phyloP scores from a whole-genome alignment of 2,888 invertebrate genomes.

The Xestia rhomboidea region DNA sequence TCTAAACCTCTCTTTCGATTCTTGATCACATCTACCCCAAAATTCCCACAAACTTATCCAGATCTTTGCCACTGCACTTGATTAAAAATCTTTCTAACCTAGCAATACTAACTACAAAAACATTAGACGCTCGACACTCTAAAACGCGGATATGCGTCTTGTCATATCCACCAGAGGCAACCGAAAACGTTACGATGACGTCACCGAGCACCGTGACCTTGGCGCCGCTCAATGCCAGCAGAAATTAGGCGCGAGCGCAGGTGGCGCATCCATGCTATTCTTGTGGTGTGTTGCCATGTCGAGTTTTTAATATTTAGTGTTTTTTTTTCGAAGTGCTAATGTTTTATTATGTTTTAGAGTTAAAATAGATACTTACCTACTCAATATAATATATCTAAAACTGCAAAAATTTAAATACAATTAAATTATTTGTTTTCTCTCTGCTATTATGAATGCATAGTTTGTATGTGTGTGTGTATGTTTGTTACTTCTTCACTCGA shows the following conservation, averaged over 20 bases:
- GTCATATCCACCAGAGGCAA: conserved; percentile 65
- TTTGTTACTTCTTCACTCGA: neutral
- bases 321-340: neutral
- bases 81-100: neutral
- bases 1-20: neutral
- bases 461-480: neutral
- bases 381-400: neutral
- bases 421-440: neutral
- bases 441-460: neutral
- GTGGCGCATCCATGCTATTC: conserved; percentile 75
- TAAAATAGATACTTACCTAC: neutral
- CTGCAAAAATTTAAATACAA: neutral
- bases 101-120: conserved; percentile 19
- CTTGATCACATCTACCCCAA: neutral
- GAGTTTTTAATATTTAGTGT: conserved; percentile 7
- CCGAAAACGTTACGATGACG: conserved; percentile 78
- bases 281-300: conserved; percentile 73
- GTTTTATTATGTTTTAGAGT: neutral
- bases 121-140: conserved; percentile 31
- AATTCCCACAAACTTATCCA: neutral
- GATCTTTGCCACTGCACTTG: neutral
- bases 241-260: conserved; percentile 79
- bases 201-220: conserved; percentile 85
- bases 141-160: conserved; percentile 74
- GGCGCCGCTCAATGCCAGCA: conserved; percentile 86